Percentiles rank a stretch among this genome's conserved stretches.
Evolutionary conservation across 2,797 vertebrate genomes (phyloP).

Genomic region (Enoplosus armatus): DNA sequence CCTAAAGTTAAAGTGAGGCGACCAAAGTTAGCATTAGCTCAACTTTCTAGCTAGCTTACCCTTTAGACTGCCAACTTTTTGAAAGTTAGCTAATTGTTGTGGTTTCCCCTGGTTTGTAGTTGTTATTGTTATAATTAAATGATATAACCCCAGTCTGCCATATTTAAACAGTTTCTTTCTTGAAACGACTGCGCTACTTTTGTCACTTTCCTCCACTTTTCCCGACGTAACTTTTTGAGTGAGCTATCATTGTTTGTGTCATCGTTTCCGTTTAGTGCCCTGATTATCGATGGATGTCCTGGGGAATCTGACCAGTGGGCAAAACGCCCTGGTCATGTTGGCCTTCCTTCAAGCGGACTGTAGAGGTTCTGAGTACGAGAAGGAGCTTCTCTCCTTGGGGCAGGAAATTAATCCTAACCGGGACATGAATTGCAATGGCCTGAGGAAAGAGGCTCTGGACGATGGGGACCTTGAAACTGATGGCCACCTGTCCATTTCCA

Average conservation of each 20-base stretch:
- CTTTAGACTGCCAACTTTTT: accelerated
- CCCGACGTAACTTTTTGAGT: neutral
- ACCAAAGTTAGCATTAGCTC: slow-evolving; percentile 2
- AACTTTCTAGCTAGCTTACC: neutral
- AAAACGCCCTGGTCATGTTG: slow-evolving; percentile 65
- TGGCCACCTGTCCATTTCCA: slow-evolving; percentile 50
- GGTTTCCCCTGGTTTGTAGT: neutral
- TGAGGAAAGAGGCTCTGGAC: accelerated
- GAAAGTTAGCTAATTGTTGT: neutral
- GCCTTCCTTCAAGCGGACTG: slow-evolving; percentile 75
- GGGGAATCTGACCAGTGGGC: neutral
- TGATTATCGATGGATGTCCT: slow-evolving; percentile 61
- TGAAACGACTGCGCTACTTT: accelerated
- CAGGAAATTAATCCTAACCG: neutral
- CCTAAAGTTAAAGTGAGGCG: neutral
- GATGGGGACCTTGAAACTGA: slow-evolving; percentile 77
- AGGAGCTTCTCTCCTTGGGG: slow-evolving; percentile 56
- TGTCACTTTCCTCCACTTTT: neutral
- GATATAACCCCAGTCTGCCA: too few relatives aligned
- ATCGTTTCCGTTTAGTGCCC: neutral
- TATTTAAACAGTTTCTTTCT: neutral
- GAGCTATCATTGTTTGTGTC: neutral
- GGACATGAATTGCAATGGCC: slow-evolving; percentile 39
- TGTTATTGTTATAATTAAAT: neutral
- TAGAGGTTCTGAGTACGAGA: neutral